A percentile compares a stretch with the other conserved stretches of the same genome.
Evolutionary conservation across 2,888 invertebrate genomes (phyloP).

Genomic region (Phyllotreta cruciferae): DNA sequence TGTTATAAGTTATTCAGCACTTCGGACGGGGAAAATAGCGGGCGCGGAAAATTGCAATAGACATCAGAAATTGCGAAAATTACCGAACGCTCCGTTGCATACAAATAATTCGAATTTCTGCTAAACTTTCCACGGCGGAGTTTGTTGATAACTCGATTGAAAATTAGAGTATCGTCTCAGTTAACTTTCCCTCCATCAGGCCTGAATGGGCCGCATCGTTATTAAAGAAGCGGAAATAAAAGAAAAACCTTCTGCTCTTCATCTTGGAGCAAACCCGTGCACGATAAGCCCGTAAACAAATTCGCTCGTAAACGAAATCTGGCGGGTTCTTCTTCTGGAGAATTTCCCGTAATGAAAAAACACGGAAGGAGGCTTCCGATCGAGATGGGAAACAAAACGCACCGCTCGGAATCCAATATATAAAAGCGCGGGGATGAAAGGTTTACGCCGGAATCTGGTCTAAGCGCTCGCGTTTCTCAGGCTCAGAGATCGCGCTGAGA

Average conservation of each 20-base stretch:
- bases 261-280: background rate
- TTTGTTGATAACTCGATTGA: conserved; percentile 30
- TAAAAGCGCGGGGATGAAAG: conserved; percentile 43
- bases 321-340: background rate
- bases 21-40: conserved; percentile 15
- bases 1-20: conserved; percentile 28
- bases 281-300: background rate
- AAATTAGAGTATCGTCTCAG: conserved; percentile 28
- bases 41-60: conserved; percentile 28
- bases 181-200: conserved; percentile 1
- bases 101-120: conserved; percentile 29
- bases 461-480: conserved; percentile 37
- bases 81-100: conserved; percentile 27
- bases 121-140: conserved; percentile 23
- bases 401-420: conserved; percentile 40
- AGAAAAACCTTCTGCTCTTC: no score
- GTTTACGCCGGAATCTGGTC: conserved; percentile 45
- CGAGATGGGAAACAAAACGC: conserved; percentile 36
- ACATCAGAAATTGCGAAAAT: conserved; percentile 29
- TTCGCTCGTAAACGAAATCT: background rate
- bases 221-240: conserved; percentile 6
- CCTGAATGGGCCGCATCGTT: conserved; percentile 19
- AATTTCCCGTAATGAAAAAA: background rate
- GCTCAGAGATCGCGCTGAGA: conserved; percentile 43
- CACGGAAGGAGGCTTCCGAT: background rate